phyloP scores from a whole-genome alignment of 2,797 vertebrate genomes.

The Phoxinus dragarum region DNA sequence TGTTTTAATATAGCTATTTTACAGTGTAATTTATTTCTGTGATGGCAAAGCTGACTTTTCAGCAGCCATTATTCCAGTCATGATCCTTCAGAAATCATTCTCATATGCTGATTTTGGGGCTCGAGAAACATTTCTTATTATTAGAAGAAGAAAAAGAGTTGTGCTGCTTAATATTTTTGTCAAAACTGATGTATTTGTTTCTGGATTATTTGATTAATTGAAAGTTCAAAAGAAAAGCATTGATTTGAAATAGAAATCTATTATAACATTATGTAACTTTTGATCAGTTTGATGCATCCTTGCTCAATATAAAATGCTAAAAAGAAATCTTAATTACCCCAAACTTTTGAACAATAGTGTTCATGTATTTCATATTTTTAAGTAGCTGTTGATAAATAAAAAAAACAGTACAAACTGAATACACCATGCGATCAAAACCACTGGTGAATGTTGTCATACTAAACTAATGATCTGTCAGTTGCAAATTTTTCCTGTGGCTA shows the following conservation, averaged over 20 bases:
- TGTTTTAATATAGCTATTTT: not conserved
- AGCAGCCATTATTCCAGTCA: not conserved
- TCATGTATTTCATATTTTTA: not conserved
- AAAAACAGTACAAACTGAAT: not conserved
- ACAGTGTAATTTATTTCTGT: not conserved
- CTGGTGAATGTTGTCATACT: not conserved
- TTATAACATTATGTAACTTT: not conserved
- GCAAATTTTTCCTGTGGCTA: slow-evolving; percentile 2
- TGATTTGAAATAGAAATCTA: not conserved
- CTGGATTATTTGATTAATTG: not conserved
- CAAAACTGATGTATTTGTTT: not conserved
- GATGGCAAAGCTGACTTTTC: not conserved
- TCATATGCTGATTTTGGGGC: not conserved
- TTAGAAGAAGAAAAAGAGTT: not conserved
- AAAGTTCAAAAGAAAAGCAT: not conserved
- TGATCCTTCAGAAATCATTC: not conserved
- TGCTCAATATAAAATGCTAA: not conserved
- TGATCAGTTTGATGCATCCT: not conserved
- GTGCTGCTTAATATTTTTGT: not conserved
- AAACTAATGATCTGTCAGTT: not conserved
- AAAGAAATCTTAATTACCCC: not conserved
- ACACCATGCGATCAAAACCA: not conserved
- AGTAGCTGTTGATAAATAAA: not conserved
- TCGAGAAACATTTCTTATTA: not conserved
- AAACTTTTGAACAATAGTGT: not conserved